phyloP scores from a whole-genome alignment of 2,888 invertebrate species.

The Acleris laterana region DNA sequence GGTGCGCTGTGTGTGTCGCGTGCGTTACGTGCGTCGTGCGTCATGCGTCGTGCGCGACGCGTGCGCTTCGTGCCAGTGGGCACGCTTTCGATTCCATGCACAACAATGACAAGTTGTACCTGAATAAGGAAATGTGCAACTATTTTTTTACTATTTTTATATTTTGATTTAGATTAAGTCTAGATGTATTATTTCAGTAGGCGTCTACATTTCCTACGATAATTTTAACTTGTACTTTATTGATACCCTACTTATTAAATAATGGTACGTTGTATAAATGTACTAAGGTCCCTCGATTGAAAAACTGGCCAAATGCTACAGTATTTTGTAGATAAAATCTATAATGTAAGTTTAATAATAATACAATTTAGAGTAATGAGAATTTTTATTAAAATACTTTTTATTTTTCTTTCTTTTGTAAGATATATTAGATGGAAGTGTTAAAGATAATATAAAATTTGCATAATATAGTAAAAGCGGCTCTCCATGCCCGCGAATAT shows the following conservation, averaged over 20 bases:
- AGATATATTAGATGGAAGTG: slow-evolving; percentile 84
- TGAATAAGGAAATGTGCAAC: slow-evolving; percentile 74
- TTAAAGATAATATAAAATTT: slow-evolving; percentile 87
- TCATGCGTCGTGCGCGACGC: slow-evolving; percentile 34
- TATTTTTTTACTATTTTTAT: slow-evolving; percentile 84
- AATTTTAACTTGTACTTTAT: slow-evolving; percentile 76
- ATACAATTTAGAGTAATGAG: slow-evolving; percentile 81
- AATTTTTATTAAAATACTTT: slow-evolving; percentile 83
- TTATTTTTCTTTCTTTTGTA: slow-evolving; percentile 84
- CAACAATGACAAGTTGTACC: slow-evolving; percentile 76
- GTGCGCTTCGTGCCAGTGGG: slow-evolving; percentile 36
- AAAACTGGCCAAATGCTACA: slow-evolving; percentile 79
- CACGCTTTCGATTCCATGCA: slow-evolving; percentile 57
- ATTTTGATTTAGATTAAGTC: slow-evolving; percentile 84
- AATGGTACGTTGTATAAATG: slow-evolving; percentile 63
- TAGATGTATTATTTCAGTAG: slow-evolving; percentile 57
- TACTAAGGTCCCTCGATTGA: slow-evolving; percentile 69
- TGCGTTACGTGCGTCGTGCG: slow-evolving; percentile 24
- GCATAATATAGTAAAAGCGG: slow-evolving; percentile 87
- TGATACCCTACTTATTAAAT: slow-evolving; percentile 73
- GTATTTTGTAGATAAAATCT: slow-evolving; percentile 85
- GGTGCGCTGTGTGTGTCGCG: slow-evolving; percentile 27
- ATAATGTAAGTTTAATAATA: slow-evolving; percentile 81
- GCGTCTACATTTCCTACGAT: slow-evolving; percentile 72
- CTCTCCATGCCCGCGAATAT: slow-evolving; percentile 88